phyloP scores from a whole-genome alignment of 2,888 invertebrate species.

The Athalia cordata region DNA sequence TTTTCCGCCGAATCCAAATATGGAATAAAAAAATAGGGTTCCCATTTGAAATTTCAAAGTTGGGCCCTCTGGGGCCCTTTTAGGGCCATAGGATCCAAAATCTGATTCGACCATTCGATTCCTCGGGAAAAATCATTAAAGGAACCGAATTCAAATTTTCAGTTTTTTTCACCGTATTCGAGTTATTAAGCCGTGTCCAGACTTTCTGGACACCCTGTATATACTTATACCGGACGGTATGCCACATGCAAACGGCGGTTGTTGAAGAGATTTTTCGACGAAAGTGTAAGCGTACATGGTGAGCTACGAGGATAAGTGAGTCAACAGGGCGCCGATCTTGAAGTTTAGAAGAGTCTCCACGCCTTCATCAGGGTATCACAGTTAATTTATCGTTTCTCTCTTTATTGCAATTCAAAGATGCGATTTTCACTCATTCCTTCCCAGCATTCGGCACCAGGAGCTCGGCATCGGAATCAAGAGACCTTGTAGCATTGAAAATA shows the following conservation, averaged over 20 bases:
- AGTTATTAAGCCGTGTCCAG: too few relatives aligned
- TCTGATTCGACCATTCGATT: too few relatives aligned
- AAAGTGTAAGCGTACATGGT: constrained; percentile 7
- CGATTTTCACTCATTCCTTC: not conserved
- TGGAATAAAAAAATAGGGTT: too few relatives aligned
- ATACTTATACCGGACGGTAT: constrained; percentile 48
- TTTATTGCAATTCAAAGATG: not conserved
- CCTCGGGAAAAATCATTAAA: too few relatives aligned
- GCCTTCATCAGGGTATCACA: not conserved
- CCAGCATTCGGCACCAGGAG: too few relatives aligned
- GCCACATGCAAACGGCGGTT: constrained; percentile 10
- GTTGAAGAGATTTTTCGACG: constrained; percentile 24
- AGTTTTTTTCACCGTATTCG: too few relatives aligned
- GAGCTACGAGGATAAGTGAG: constrained; percentile 5
- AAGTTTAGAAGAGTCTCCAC: not conserved
- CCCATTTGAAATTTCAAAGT: too few relatives aligned
- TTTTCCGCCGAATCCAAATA: too few relatives aligned
- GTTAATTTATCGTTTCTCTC: not conserved
- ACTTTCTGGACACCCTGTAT: too few relatives aligned
- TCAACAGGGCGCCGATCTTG: constrained; percentile 4
- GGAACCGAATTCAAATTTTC: too few relatives aligned
- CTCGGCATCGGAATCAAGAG: not conserved
- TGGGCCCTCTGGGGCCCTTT: too few relatives aligned
- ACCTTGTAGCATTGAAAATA: not conserved
- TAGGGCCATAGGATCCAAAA: too few relatives aligned